These are phyloP conservation scores for Agonum fuliginosum DNA, from an alignment of 2,888 invertebrate species.

Conservation along the genomic window DNA sequence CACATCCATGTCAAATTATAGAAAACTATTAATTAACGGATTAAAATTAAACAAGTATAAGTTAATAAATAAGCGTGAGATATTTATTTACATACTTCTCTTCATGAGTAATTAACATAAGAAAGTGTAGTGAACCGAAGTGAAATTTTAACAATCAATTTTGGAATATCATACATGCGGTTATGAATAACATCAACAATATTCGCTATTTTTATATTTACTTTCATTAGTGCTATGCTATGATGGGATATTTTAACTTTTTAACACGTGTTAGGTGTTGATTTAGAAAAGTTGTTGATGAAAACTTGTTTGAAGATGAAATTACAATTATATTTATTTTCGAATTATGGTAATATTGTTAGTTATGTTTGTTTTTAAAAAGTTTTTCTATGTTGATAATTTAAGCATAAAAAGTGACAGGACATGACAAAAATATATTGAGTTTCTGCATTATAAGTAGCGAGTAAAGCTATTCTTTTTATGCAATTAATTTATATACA, in stretches of 20 bases:
- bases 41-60: slow-evolving; percentile 38
- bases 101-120: slow-evolving; percentile 24
- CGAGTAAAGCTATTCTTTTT: too few species aligned
- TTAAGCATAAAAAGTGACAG: too few species aligned
- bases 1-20: slow-evolving; percentile 10
- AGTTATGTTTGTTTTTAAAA: background rate
- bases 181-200: slow-evolving; percentile 4
- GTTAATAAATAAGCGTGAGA: slow-evolving; percentile 29
- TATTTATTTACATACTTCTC: slow-evolving; percentile 21
- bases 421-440: too few species aligned
- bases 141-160: slow-evolving; percentile 44
- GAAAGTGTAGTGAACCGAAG: slow-evolving; percentile 34
- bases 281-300: slow-evolving; percentile 1
- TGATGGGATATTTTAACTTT: background rate
- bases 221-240: slow-evolving; percentile 30
- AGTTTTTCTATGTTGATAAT: background rate
- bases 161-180: background rate
- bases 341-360: background rate
- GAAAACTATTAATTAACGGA: slow-evolving; percentile 37
- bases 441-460: too few species aligned
- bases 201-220: background rate
- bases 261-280: slow-evolving; percentile 2
- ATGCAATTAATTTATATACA: too few species aligned
- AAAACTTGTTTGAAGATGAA: slow-evolving; percentile 17
- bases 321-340: background rate